These are phyloP conservation scores for Tetropium fuscum DNA, from an alignment of 2,888 invertebrate species.

Conservation along the genomic window DNA sequence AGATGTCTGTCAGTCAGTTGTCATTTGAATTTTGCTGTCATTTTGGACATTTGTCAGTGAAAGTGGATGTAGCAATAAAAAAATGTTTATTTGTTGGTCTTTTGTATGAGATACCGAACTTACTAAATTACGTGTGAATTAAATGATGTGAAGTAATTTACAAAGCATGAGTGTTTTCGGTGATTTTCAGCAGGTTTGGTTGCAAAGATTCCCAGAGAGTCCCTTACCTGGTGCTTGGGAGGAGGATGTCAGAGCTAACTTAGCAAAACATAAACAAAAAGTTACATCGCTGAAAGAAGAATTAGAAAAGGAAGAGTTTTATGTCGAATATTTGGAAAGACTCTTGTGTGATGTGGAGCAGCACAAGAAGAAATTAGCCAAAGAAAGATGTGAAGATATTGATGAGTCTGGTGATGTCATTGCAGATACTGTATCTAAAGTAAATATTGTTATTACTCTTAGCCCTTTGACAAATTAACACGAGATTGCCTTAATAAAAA, in stretches of 20 bases:
- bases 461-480: too few relatives aligned
- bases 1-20: too few relatives aligned
- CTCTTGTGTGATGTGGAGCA: constrained; percentile 87
- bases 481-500: too few relatives aligned
- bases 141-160: constrained; percentile 35
- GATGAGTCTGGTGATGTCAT: constrained; percentile 52
- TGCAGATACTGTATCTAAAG: constrained; percentile 59
- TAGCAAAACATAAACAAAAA: constrained; percentile 90
- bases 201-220: constrained; percentile 91
- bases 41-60: constrained; percentile 38
- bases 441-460: constrained; percentile 52
- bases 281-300: constrained; percentile 85
- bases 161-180: constrained; percentile 86
- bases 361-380: constrained; percentile 74
- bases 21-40: constrained; percentile 25
- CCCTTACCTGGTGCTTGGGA: constrained; percentile 93
- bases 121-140: constrained; percentile 16
- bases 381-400: constrained; percentile 47
- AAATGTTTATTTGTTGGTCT: constrained; percentile 41
- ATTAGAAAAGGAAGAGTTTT: constrained; percentile 90
- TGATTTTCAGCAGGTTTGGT: constrained; percentile 93
- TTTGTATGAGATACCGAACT: constrained; percentile 29
- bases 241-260: constrained; percentile 91
- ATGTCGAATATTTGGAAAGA: constrained; percentile 89
- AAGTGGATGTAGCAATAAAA: constrained; percentile 38